These are phyloP conservation scores for Polyploca ridens DNA, from an alignment of 2,888 invertebrate genomes.

Conservation along the genomic window DNA sequence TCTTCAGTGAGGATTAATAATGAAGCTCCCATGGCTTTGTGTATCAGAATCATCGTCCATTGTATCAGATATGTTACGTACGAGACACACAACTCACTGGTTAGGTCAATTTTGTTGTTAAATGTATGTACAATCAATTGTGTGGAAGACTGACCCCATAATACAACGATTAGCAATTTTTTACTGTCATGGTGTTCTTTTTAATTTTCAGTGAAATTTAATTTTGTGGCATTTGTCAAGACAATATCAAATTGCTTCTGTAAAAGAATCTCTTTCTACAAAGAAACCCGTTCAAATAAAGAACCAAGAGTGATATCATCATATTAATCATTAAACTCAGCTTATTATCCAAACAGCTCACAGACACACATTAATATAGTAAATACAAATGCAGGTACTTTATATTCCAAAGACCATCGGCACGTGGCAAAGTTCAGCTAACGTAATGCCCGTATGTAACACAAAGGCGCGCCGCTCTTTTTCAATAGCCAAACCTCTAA, in stretches of 20 bases:
- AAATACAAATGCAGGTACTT: background rate
- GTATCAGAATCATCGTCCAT: conserved; percentile 70
- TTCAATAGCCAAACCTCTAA: conserved; percentile 61
- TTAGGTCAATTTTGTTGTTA: conserved; percentile 14
- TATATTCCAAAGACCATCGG: conserved; percentile 9
- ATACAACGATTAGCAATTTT: background rate
- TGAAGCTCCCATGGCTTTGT: conserved; percentile 65
- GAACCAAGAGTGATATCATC: background rate
- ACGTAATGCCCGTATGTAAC: conserved; percentile 31
- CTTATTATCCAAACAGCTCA: background rate
- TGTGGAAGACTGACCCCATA: background rate
- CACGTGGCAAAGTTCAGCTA: conserved; percentile 30
- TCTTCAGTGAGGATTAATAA: conserved; percentile 72
- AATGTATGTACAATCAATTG: conserved; percentile 9
- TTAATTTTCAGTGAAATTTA: too few relatives aligned
- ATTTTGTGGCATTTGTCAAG: too few relatives aligned
- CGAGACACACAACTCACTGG: conserved; percentile 45
- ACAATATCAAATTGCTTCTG: too few relatives aligned
- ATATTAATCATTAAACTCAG: background rate
- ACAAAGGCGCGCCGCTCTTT: conserved; percentile 37
- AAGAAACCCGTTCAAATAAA: too few relatives aligned
- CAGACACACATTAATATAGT: background rate
- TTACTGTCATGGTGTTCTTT: too few relatives aligned
- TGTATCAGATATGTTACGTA: conserved; percentile 60
- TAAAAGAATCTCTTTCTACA: too few relatives aligned